A percentile compares a stretch with the other conserved stretches of the same genome.
Conservation (phyloP, 2,797 vertebrate genomes). For the Otolemur crassicaudatus region DNA sequence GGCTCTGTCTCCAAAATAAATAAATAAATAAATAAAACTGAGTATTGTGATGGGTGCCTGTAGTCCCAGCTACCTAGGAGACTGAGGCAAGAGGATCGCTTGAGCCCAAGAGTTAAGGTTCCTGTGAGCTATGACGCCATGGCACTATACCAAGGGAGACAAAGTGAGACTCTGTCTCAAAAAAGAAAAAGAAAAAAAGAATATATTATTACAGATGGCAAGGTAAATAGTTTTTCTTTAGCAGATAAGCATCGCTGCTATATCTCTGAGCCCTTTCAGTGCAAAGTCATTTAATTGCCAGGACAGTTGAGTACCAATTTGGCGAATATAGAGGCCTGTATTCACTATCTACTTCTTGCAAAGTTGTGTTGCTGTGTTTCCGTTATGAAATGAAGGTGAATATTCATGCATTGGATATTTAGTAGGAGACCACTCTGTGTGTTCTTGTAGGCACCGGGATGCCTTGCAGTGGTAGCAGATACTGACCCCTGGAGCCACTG, state of each 20-base stretch:
- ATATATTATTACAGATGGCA: neutral
- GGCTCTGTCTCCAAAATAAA: too few relatives aligned
- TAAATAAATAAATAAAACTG: too few relatives aligned
- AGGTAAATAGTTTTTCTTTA: neutral
- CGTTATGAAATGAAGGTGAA: neutral
- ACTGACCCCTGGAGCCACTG: neutral
- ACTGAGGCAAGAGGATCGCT: too few relatives aligned
- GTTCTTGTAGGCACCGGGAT: too few relatives aligned
- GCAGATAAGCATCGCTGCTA: neutral
- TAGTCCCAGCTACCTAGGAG: too few relatives aligned
- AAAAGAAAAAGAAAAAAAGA: too few relatives aligned
- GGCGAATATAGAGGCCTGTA: neutral
- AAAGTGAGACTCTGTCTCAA: too few relatives aligned
- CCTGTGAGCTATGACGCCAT: too few relatives aligned
- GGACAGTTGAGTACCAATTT: neutral
- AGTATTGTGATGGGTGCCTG: too few relatives aligned
- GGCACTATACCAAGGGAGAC: too few relatives aligned
- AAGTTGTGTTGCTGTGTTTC: neutral
- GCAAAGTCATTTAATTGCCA: neutral
- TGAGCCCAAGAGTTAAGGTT: too few relatives aligned
- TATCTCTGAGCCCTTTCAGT: neutral
- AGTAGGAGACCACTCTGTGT: neutral
- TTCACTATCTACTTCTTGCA: neutral
- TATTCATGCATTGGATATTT: neutral
- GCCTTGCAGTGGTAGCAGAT: neutral